A percentile compares a stretch with the other conserved stretches of the same genome.
Conservation (phyloP, 2,797 vertebrate species). For the Euphonia xanthogaster region DNA sequence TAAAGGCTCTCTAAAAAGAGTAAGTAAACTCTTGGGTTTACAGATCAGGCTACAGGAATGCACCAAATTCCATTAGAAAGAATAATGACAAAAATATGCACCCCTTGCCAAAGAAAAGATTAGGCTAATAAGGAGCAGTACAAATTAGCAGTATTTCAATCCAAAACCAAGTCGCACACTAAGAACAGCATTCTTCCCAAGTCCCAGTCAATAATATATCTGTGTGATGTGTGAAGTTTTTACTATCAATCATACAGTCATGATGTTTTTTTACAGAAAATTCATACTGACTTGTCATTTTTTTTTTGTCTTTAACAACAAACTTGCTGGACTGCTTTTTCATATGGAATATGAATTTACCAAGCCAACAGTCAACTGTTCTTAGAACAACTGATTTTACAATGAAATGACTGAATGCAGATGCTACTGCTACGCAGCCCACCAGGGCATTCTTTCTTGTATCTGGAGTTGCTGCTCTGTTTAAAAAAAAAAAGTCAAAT, state of each 20-base stretch:
- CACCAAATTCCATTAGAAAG: background rate
- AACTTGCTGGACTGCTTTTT: background rate
- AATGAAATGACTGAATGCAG: background rate
- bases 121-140: background rate
- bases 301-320: background rate
- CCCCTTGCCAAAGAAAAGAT: background rate
- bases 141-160: background rate
- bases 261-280: background rate
- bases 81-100: background rate
- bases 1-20: background rate
- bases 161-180: background rate
- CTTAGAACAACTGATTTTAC: background rate
- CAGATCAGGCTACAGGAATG: background rate
- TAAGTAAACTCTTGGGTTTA: background rate
- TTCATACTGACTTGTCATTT: background rate
- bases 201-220: background rate
- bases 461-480: background rate
- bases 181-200: background rate
- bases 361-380: background rate
- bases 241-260: background rate
- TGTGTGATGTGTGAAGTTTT: background rate
- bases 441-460: background rate
- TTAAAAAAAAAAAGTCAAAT: background rate
- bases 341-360: background rate
- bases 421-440: background rate